phyloP scores from a whole-genome alignment of 2,888 invertebrate genomes.

The Calephelis perditalis region DNA sequence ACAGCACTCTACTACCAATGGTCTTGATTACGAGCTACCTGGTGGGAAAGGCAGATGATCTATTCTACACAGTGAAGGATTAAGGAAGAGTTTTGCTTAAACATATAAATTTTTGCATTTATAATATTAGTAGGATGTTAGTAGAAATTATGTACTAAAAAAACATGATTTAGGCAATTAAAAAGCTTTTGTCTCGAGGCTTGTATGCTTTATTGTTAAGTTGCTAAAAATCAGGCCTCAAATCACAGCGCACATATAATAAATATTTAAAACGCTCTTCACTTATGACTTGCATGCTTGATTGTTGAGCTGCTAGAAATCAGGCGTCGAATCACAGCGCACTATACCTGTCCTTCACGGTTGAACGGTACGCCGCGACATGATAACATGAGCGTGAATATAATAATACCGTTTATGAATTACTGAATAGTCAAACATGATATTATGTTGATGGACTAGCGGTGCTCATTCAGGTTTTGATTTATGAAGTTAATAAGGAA shows the following conservation, averaged over 20 bases:
- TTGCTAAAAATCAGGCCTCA: slow-evolving; percentile 64
- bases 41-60: too few species aligned
- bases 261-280: slow-evolving; percentile 18
- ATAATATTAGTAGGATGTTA: too few species aligned
- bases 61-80: too few species aligned
- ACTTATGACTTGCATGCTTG: slow-evolving; percentile 29
- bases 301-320: slow-evolving; percentile 49
- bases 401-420: slow-evolving; percentile 24
- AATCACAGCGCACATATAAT: slow-evolving; percentile 42
- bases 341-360: slow-evolving; percentile 62
- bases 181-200: slow-evolving; percentile 26
- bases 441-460: slow-evolving; percentile 14
- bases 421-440: slow-evolving; percentile 12
- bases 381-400: slow-evolving; percentile 13
- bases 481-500: too few species aligned
- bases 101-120: too few species aligned
- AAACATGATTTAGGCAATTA: too few species aligned
- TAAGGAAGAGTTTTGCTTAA: too few species aligned
- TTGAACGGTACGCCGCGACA: slow-evolving; percentile 48
- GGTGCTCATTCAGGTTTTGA: too few species aligned
- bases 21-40: too few species aligned
- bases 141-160: too few species aligned
- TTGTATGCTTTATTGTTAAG: slow-evolving; percentile 31
- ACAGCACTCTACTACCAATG: too few species aligned
- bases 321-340: slow-evolving; percentile 61